Percentiles rank a stretch among this genome's conserved stretches.
Evolutionary conservation across 2,113 vertebrate genomes (phyloP).

Genomic region (Suricata suricatta): DNA sequence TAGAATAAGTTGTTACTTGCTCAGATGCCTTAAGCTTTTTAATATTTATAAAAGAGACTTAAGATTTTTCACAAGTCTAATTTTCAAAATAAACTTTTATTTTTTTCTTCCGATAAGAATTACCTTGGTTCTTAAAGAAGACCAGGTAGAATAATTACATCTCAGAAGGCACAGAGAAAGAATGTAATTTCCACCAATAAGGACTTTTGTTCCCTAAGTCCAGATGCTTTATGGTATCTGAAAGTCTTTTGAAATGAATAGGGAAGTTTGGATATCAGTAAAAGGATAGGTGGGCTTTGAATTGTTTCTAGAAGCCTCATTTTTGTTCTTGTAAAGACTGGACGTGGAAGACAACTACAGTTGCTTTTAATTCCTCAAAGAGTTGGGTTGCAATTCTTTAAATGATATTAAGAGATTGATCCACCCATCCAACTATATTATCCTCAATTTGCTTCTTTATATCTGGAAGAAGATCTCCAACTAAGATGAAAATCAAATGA

Average conservation of each 20-base stretch:
- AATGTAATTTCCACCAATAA: background rate
- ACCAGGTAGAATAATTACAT: background rate
- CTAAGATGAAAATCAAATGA: background rate
- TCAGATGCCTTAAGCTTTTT: background rate
- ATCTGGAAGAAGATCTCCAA: background rate
- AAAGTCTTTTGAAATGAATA: background rate
- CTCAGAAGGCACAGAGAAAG: background rate
- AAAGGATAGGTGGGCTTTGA: background rate
- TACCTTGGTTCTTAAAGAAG: background rate
- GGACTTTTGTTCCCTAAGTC: background rate
- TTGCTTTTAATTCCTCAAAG: background rate
- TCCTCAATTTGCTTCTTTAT: background rate
- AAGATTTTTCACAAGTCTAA: background rate
- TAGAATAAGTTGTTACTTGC: background rate
- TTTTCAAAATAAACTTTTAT: background rate
- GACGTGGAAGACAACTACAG: background rate
- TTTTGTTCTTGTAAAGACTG: background rate
- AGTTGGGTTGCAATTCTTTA: background rate
- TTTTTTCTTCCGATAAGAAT: background rate
- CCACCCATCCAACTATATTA: background rate
- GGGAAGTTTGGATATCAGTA: background rate
- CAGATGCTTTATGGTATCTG: background rate
- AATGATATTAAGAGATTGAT: background rate
- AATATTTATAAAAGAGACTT: background rate
- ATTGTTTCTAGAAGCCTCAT: background rate